phyloP scores from a whole-genome alignment of 2,888 invertebrate species.

The Panopea generosa region DNA sequence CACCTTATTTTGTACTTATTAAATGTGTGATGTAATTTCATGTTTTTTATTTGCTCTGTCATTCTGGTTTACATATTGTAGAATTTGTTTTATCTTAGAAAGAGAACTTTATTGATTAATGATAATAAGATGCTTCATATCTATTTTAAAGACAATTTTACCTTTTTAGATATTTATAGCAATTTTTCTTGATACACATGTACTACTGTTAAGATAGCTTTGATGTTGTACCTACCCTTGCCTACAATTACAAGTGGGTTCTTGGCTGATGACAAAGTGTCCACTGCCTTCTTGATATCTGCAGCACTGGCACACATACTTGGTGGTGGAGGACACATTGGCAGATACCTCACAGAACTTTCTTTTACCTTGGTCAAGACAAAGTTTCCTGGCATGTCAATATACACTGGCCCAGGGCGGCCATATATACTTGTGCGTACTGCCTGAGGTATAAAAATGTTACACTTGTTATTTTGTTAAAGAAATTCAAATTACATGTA shows the following conservation, averaged over 20 bases:
- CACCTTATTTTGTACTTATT: no score
- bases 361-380: constrained; percentile 75
- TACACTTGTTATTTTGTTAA: not conserved
- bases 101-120: no score
- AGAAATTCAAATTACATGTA: not conserved
- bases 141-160: no score
- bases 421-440: constrained; percentile 93
- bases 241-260: constrained; percentile 96
- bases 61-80: no score
- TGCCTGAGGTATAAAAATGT: constrained; percentile 87
- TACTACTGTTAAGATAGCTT: no score
- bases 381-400: constrained; percentile 95
- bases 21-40: no score
- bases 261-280: constrained; percentile 89
- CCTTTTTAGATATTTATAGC: no score
- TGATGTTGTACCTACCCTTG: constrained; percentile 90
- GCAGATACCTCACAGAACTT: constrained; percentile 62
- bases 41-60: no score
- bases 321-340: constrained; percentile 87
- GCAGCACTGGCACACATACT: constrained; percentile 90
- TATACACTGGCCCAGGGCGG: constrained; percentile 94
- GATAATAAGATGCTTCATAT: no score
- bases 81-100: no score
- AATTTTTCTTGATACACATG: no score
- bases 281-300: constrained; percentile 90